Conservation (phyloP, 2,113 vertebrate species). For the Beaufortia kweichowensis region DNA sequence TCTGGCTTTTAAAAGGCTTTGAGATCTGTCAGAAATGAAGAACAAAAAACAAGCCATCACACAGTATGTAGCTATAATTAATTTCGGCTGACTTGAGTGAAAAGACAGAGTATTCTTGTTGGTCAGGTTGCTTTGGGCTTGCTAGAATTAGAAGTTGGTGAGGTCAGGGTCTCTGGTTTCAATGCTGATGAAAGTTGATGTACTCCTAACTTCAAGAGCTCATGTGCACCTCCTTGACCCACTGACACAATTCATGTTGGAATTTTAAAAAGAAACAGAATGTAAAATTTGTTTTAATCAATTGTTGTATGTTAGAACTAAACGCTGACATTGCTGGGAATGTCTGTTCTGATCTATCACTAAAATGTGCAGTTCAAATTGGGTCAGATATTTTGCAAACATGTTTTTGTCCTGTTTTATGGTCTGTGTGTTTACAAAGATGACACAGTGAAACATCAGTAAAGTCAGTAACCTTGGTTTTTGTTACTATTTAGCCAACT, state of each 20-base stretch:
- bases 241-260: background rate
- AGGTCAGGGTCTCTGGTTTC: conserved; percentile 18
- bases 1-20: background rate
- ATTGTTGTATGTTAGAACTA: background rate
- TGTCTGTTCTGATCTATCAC: background rate
- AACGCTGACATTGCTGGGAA: background rate
- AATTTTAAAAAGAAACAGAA: background rate
- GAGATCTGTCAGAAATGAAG: background rate
- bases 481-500: background rate
- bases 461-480: background rate
- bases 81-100: background rate
- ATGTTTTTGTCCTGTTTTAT: background rate
- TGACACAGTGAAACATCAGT: background rate
- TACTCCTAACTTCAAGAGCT: background rate
- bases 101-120: background rate
- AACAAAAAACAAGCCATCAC: background rate
- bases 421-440: conserved; percentile 20
- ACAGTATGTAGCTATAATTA: background rate
- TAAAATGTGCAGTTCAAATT: background rate
- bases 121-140: background rate
- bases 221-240: background rate
- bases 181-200: background rate
- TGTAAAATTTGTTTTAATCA: background rate
- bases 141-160: conserved; percentile 1
- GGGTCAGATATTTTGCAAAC: conserved; percentile 6